These are phyloP conservation scores for Tubulanus polymorphus DNA, from an alignment of 2,888 invertebrate species.

Conservation along the genomic window DNA sequence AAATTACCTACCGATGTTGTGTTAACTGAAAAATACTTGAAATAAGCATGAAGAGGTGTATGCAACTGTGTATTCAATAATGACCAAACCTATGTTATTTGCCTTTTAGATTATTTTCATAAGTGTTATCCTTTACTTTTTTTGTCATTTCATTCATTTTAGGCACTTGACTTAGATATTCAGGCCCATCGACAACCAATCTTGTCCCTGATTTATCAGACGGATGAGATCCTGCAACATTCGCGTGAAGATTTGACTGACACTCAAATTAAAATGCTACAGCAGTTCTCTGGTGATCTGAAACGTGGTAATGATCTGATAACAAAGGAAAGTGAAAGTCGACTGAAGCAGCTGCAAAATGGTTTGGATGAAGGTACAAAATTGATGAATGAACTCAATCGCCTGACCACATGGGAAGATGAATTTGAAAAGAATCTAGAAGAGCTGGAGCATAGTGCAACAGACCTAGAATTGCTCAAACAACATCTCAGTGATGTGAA, in stretches of 20 bases:
- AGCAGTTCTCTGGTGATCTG: slow-evolving; percentile 11
- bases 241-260: slow-evolving; percentile 10
- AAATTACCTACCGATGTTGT: too few species aligned
- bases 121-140: slow-evolving; percentile 7
- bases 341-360: neutral
- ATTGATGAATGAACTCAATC: slow-evolving; percentile 20
- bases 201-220: slow-evolving; percentile 19
- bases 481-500: slow-evolving; percentile 9
- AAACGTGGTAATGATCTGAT: too few species aligned
- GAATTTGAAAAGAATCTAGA: slow-evolving; percentile 49
- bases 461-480: slow-evolving; percentile 63
- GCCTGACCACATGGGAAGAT: slow-evolving; percentile 22
- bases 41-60: too few species aligned
- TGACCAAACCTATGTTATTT: too few species aligned
- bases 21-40: too few species aligned
- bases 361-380: slow-evolving; percentile 23
- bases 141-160: slow-evolving; percentile 9
- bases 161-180: slow-evolving; percentile 15
- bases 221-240: slow-evolving; percentile 20
- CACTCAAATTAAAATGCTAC: slow-evolving; percentile 15
- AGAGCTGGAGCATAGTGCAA: slow-evolving; percentile 79
- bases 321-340: slow-evolving; percentile 10
- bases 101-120: slow-evolving; percentile 1
- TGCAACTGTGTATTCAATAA: too few species aligned
- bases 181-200: slow-evolving; percentile 19